Evolutionary conservation across 2,113 vertebrate species (phyloP).

Genomic region (Isichthys henryi): DNA sequence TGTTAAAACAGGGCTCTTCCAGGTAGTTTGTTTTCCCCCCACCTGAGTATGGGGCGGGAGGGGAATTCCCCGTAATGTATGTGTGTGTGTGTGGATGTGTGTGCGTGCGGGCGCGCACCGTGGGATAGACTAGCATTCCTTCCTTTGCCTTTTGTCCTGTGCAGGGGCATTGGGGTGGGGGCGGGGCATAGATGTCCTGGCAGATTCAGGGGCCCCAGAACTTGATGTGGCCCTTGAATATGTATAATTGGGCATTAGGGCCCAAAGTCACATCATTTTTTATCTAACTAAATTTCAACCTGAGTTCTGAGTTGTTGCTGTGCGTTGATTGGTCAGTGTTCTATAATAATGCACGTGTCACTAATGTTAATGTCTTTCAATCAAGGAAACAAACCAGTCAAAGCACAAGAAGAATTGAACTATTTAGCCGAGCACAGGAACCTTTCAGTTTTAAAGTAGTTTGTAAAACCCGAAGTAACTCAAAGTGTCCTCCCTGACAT

Average conservation of each 20-base stretch:
- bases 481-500: neutral
- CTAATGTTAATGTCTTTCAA: neutral
- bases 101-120: neutral
- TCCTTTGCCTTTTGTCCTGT: neutral
- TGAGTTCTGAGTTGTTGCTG: neutral
- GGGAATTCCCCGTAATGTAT: neutral
- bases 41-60: neutral
- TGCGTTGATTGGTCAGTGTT: neutral
- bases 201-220: neutral
- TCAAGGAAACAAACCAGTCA: neutral
- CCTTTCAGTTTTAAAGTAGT: neutral
- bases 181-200: neutral
- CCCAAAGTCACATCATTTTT: neutral
- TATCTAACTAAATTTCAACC: too few species aligned
- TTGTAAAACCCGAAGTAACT: neutral
- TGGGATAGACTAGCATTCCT: neutral
- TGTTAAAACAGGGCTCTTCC: neutral
- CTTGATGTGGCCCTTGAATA: neutral
- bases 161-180: neutral
- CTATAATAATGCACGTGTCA: neutral
- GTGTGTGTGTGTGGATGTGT: neutral
- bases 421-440: neutral
- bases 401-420: neutral
- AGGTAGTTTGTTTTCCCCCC: neutral
- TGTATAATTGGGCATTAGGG: neutral